Base-by-base conservation (phyloP, 2,888 invertebrate genomes). In the Asteroscopus sphinx region DNA sequence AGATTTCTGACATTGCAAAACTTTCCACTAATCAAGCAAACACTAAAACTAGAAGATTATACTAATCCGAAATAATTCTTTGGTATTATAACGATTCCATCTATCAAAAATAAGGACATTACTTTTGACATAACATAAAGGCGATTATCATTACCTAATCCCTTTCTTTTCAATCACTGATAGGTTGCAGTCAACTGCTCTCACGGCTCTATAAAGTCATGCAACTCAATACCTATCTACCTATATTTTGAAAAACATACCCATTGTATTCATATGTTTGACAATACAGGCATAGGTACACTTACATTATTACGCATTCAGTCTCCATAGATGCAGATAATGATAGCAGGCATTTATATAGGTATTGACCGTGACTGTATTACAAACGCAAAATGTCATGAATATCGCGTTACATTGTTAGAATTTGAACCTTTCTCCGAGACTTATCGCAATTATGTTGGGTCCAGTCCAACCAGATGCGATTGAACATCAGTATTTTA, bases 261-360 rank as follows among this genome's bases (percentile, higher is more conserved):
- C 46, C 41, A 55, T 61, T 61, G 51, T 61, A 28, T 26, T 15
- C 49, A 55, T 32, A 41, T 60, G 55, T 61, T 28, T 55, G 45
- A 47, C 51, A 45, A 46, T 42, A 46, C 42, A 17, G 30, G 26
- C 37, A 17, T 39, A 32, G 33, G 28, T 33, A 48, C 30, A 41
- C 32, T 49, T 21, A 30, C 44, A 48, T 36, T 54, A 49, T 40
- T 45, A 54, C 46, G 35, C 40, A 57, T 46, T 51, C 28, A 57
- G 35, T 35, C 30, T 35, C 3, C 15, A 35, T 15, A 35, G 16
- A 16, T 2, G 16, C 13, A 51, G 15, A 51, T 51, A 41, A 41
- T 58, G 41, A 52, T 46, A 51, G 33, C 51, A 42, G n/a, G 37
- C 32, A 21, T 21, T 44, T 12, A 35, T 44, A n/a, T n/a, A n/a